Percentiles rank a stretch among this genome's conserved stretches.
Evolutionary conservation across 2,797 vertebrate species (phyloP).

Genomic region (Heterohyrax brucei): DNA sequence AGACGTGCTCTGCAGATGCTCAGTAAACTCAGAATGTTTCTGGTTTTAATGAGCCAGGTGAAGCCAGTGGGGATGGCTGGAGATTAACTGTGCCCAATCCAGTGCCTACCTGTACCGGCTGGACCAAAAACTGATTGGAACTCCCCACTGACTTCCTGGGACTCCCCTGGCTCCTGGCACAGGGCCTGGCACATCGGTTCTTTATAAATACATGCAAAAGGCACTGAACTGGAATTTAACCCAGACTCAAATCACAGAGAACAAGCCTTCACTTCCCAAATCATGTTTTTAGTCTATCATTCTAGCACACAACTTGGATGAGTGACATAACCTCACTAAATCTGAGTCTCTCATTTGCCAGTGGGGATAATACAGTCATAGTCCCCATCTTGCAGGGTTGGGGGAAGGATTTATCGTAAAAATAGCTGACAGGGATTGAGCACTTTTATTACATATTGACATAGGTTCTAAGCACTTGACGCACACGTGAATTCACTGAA

Average conservation of each 20-base stretch:
- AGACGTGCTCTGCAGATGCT: constrained; percentile 79
- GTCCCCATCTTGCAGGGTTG: accelerated
- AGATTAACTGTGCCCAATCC: constrained; percentile 81
- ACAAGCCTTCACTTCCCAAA: neutral
- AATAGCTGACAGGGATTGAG: neutral
- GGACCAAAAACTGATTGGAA: neutral
- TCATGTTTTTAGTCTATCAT: neutral
- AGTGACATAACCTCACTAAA: neutral
- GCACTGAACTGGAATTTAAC: neutral
- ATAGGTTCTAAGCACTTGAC: neutral
- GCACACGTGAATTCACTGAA: neutral
- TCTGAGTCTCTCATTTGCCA: neutral
- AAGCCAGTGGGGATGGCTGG: constrained; percentile 74
- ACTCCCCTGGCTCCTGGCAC: constrained; percentile 6
- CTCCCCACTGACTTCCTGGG: neutral
- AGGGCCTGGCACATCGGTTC: neutral
- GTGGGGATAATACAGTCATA: neutral
- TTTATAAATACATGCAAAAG: constrained; percentile 13
- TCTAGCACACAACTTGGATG: neutral
- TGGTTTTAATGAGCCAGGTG: constrained; percentile 86
- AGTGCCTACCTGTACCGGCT: constrained; percentile 53
- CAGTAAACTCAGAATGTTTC: constrained; percentile 80
- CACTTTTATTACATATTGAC: neutral
- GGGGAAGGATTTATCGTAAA: neutral
- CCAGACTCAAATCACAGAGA: neutral